Evolutionary conservation across 2,888 invertebrate species (phyloP).

Genomic region (Hipparchia sbordonii): DNA sequence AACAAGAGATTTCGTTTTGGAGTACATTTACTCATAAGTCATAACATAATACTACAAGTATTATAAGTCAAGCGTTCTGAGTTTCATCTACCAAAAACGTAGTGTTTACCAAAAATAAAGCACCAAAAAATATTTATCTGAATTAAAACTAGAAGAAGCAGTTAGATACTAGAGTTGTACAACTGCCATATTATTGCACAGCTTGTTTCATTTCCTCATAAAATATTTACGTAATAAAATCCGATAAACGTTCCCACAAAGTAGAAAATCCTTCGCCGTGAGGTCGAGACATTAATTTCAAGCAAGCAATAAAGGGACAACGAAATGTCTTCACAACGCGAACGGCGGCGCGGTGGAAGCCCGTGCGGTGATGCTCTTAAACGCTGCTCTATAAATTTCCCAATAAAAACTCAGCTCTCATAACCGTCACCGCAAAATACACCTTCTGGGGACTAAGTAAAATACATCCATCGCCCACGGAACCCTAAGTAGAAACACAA

Average conservation of each 20-base stretch:
- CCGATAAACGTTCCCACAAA: slow-evolving; percentile 72
- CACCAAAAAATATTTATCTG: background rate
- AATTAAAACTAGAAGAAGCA: background rate
- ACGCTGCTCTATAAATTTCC: slow-evolving; percentile 73
- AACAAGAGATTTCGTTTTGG: too few species aligned
- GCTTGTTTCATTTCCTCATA: slow-evolving; percentile 57
- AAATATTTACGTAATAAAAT: slow-evolving; percentile 73
- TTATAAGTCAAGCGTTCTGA: too few species aligned
- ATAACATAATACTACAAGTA: too few species aligned
- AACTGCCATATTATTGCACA: slow-evolving; percentile 31
- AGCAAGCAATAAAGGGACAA: slow-evolving; percentile 79
- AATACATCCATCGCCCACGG: slow-evolving; percentile 49
- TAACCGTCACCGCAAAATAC: slow-evolving; percentile 55
- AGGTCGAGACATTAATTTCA: slow-evolving; percentile 80
- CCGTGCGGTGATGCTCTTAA: slow-evolving; percentile 66
- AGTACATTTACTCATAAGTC: too few species aligned
- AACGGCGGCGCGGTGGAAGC: slow-evolving; percentile 45
- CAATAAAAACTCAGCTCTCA: slow-evolving; percentile 65
- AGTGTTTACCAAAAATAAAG: background rate
- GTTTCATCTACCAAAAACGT: too few species aligned
- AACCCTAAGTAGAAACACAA: slow-evolving; percentile 52
- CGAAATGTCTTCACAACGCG: slow-evolving; percentile 67
- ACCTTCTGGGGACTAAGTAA: slow-evolving; percentile 57
- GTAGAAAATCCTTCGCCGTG: slow-evolving; percentile 69
- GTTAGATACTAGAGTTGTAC: slow-evolving; percentile 9